Conservation (phyloP, 2,888 invertebrate species). For the Lithosia quadra region DNA sequence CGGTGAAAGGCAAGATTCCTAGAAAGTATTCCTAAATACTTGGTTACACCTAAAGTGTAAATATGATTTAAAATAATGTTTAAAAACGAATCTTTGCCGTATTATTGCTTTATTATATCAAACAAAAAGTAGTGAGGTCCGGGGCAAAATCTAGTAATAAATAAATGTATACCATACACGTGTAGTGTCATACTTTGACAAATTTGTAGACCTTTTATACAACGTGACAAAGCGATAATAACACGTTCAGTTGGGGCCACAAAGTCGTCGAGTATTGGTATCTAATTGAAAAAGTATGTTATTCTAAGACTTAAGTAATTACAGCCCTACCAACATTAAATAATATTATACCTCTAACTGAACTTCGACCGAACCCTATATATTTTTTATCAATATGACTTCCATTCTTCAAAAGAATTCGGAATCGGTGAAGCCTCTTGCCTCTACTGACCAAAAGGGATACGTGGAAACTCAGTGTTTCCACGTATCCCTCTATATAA, state of each 20-base stretch:
- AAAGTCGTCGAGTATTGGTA: slow-evolving; percentile 12
- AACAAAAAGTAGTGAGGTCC: not conserved
- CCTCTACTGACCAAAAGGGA: too few species aligned
- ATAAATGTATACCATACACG: slow-evolving; percentile 50
- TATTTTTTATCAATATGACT: too few species aligned
- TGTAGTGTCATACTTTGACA: slow-evolving; percentile 62
- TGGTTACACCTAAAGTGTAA: not conserved
- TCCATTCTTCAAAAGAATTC: too few species aligned
- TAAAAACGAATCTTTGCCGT: too few species aligned
- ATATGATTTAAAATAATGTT: not conserved
- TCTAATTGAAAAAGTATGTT: not conserved
- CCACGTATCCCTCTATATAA: too few species aligned
- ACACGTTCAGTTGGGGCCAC: slow-evolving; percentile 26
- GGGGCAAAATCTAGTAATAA: slow-evolving; percentile 34
- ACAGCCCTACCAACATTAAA: not conserved
- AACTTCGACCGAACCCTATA: too few species aligned
- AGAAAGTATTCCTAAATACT: not conserved
- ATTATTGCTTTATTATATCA: not conserved
- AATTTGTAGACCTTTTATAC: slow-evolving; percentile 61
- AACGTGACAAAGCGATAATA: slow-evolving; percentile 54
- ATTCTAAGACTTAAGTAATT: not conserved
- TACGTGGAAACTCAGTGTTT: too few species aligned
- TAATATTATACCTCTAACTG: too few species aligned
- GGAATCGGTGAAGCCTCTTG: too few species aligned
- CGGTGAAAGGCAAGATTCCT: not conserved